Evolutionary conservation across 2,797 vertebrate genomes (phyloP), one percentile per base, ranked within the genome.

Genomic region (Tauraco hartlaubi): DNA sequence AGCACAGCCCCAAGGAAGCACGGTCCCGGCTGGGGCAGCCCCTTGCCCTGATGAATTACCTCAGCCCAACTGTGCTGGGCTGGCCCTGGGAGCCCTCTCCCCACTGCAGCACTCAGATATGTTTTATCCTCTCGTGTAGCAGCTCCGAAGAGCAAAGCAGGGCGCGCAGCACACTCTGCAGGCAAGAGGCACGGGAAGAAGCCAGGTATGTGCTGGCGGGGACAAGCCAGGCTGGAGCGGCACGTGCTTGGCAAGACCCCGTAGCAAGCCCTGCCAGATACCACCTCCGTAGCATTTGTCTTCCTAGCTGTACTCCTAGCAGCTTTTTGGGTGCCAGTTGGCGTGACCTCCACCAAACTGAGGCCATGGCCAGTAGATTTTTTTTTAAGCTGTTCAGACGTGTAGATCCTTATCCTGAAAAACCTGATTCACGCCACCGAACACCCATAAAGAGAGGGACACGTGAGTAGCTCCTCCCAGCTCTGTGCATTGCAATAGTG

Each of bases 101-200:
- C 80, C 68, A 33, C 59, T 66, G 8, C 78, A 61, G 67, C 71
- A 16, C 80, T 96, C 90, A 85, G 83, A 44, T 44, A 7, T 69
- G 15, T 76, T 89, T 55, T 77, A 13, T 90, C 46, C 3, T 90
- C 84, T 62, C 37, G 4, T 1, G 2, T 48, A 96, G 93, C 74
- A 0, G 84, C 86, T n/a, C 90, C 95, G 19, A 83, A 77, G 94
- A 95, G 82, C 90, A 80, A 91, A 94, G 15, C 85, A 62, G 90
- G 93, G 81, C 94, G 94, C 67, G 43, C 88, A 33, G 96, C 88
- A 48, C 96, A 97, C 88, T 87, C 97, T 94, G 88, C 97, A 93
- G 97, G 96, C 94, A 91, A 86, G 88, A 80, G 39, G 35, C 85
- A 93, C 1, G 61, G 77, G 8, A 97, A 66, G 64, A 97, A 97